Percentiles rank a stretch among this genome's conserved stretches.
phyloP scores from a whole-genome alignment of 2,888 invertebrate genomes.

The Cremastinae sp. region DNA sequence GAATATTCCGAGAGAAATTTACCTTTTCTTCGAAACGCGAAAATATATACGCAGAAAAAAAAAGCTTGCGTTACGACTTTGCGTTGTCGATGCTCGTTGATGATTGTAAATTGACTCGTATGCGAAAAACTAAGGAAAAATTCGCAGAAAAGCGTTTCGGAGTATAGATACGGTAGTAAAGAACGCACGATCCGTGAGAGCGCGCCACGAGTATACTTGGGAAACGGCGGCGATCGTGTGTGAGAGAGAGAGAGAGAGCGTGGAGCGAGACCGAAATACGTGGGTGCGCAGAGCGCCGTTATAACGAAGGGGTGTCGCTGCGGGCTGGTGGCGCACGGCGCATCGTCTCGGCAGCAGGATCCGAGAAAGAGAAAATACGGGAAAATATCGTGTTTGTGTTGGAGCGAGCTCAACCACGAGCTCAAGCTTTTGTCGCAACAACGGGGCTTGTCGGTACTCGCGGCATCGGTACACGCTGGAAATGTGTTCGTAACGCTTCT shows the following conservation, averaged over 20 bases:
- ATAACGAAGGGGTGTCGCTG: slow-evolving; percentile 46
- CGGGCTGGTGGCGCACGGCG: slow-evolving; percentile 48
- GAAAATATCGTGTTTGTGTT: slow-evolving; percentile 13
- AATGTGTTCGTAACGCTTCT: slow-evolving; percentile 36
- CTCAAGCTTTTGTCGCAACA: slow-evolving; percentile 37
- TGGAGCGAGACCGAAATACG: slow-evolving; percentile 6
- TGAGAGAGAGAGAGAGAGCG: slow-evolving; percentile 10
- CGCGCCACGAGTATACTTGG: slow-evolving; percentile 21
- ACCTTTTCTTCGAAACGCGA: too few species aligned
- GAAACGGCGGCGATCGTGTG: background rate
- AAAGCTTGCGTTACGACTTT: too few species aligned
- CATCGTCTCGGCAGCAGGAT: slow-evolving; percentile 29
- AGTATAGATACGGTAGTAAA: slow-evolving; percentile 6
- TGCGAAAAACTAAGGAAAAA: too few species aligned
- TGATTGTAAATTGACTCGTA: too few species aligned
- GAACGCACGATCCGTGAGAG: slow-evolving; percentile 21
- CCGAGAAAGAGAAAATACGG: slow-evolving; percentile 27
- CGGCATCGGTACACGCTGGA: slow-evolving; percentile 9
- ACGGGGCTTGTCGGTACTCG: slow-evolving; percentile 18
- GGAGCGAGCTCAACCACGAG: slow-evolving; percentile 5
- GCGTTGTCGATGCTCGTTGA: too few species aligned
- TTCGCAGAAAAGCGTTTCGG: slow-evolving; percentile 3
- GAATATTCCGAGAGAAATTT: too few species aligned
- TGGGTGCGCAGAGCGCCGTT: slow-evolving; percentile 32
- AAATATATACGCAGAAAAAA: too few species aligned